Evolutionary conservation across 2,797 vertebrate species (phyloP), one percentile per base, ranked within the genome.

Genomic region (Philypnodon macrostomus): DNA sequence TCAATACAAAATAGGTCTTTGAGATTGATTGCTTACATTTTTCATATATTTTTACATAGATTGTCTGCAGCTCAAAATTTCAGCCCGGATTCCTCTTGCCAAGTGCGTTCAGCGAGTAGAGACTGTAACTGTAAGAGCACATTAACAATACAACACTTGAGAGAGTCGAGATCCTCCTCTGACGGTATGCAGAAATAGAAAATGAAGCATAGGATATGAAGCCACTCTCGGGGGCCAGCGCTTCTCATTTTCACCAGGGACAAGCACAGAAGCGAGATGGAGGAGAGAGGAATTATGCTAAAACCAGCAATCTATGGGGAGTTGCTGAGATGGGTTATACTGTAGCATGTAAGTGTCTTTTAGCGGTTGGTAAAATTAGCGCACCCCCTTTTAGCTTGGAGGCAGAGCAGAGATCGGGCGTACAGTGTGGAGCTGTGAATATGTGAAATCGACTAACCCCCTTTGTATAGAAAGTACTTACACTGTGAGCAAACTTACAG

Each of bases 91-190:
- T 65, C 50, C 73, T 67, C 73, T 59, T 53, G 57, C 64, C 68
- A 26, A 15, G 57, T 57, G 49, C 59, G 60, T 53, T 47, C 40
- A 47, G 64, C 9, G 9, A 2, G 55, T 29, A 37, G 48, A 50
- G 56, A 53, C 31, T 58, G 62, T 66, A 49, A 62, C 72, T 76
- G 68, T 41, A 62, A 34, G n/a, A n/a, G n/a, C 41, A 4, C 70
- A 84, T 84, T 80, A 80, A 72, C 75, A 83, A 77, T 75, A 81
- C 77, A 83, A 81, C 72, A 81, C 72, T n/a, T n/a, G 75, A 37
- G 26, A 65, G 55, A 47, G 46, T 26, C 63, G 63, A 6, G 69
- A 53, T 78, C 71, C 73, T 77, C 75, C 75, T 77, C 67, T 66
- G 77, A 77, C 58, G 47, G 73, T 61, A 35, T 48, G 64, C 72